Base-by-base conservation (phyloP, 2,888 invertebrate species). In the Pseudococcus viburni region DNA sequence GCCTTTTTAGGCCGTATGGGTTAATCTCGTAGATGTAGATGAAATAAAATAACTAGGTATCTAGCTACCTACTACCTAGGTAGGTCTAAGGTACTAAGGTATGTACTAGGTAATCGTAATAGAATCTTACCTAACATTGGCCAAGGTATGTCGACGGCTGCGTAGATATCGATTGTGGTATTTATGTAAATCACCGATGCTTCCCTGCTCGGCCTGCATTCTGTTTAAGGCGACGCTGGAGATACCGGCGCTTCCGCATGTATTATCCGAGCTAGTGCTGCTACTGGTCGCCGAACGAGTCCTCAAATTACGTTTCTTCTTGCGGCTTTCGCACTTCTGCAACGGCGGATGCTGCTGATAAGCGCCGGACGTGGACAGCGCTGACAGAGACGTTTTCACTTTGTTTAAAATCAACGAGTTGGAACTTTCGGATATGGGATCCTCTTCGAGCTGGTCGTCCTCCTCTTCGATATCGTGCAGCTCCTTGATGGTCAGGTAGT, bases 141-240 rank as follows among this genome's bases (percentile, higher is more conserved):
- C 97, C 91, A 97, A 93, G 15, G 97, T 97, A 92, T 97, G 97
- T 89, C 97, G 94, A 89, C 97, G 94, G 91, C 96, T 96, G 92
- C 96, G 95, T 91, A 96, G 94, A 92, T 97, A 96, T 91, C 96
- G 93, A 86, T 90, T 90, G 92, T 97, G 97, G 92, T 97, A 97
- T 92, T 96, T 96, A 91, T 97, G 96, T 91, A 97, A 94, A 92
- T 97, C 97, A 88, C 96, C 96, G 91, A 97, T 96, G 92, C 96
- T 96, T 90, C 97, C 97, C 91, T 96, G 96, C 92, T 97, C 97
- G 90, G 97, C 97, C 93, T 97, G 97, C 97, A 97, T 97, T 93
- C 93, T 96, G 92, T 68, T 89, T 68, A 85, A 68, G 12, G 87
- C 89, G 39, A 86, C 17, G 42, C 89, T 87, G n/a, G 89, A 64